Evolutionary conservation across 2,113 vertebrate genomes (phyloP), one percentile per base, ranked within the genome.

Genomic region (Hiodon tergisus): DNA sequence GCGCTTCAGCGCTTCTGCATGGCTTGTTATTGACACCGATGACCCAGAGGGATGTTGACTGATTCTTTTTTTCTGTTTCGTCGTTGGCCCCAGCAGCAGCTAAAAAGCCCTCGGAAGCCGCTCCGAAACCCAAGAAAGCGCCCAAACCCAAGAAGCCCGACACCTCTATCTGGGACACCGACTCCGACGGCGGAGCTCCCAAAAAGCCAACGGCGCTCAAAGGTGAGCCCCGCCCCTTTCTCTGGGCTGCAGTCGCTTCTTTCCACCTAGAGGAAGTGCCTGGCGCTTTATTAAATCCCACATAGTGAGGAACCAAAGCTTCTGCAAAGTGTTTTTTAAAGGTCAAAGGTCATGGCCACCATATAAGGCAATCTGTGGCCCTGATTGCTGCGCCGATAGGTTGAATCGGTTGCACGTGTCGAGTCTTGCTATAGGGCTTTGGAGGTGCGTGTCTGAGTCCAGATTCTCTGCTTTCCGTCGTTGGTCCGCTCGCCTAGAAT

Each of bases 141-240:
- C 89, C 94, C 86, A 84, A 97, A 94, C 84, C 92, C 87, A 98
- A 95, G 92, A 99, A 96, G 83, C 86, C 93, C 53, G 95, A 98
- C 83, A 89, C 90, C 77, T 82, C 93, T 9, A 90, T 95, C 86
- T 98, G 94, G 81, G 97, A 99, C 83, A 98, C 95, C 0, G 97
- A 99, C 84, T 97, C 95, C 4, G 97, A 98, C 85, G 93, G 93
- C 0, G 93, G 90, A 48, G 85, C 91, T 82, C 92, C 93, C 92
- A 98, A 94, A 88, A 95, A 96, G 83, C 82, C 87, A 50, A 58
- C 89, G 84, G 77, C 89, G 63, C 87, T 91, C 63, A 99, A 96
- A 94, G 93, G 95, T 95, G 71, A 9, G 16, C 0, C 67, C 14
- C 67, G 4, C 67, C 67, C 17, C 31, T 4, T 61, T 61, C 14